phyloP scores from a whole-genome alignment of 2,888 invertebrate species.

The Seira ritae region DNA sequence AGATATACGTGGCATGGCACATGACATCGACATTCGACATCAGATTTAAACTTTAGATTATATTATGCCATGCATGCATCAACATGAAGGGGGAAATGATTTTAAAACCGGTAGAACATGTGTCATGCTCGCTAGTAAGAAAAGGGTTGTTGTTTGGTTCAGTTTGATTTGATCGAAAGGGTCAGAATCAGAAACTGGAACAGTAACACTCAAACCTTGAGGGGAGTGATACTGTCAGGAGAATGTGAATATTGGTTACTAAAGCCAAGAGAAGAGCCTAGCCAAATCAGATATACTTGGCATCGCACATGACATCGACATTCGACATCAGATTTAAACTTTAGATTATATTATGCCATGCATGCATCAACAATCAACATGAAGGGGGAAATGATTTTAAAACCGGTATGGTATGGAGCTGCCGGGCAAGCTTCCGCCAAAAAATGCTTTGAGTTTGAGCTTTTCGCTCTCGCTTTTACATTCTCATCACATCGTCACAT shows the following conservation, averaged over 20 bases:
- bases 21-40: no score
- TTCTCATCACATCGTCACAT: no score
- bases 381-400: not conserved
- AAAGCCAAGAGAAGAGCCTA: no score
- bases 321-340: constrained; percentile 31
- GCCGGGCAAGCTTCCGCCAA: constrained; percentile 1
- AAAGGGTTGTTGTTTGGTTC: no score
- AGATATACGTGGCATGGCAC: not conserved
- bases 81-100: not conserved
- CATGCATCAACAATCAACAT: not conserved
- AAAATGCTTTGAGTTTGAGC: constrained; percentile 4
- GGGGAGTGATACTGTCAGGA: no score
- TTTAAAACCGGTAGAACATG: constrained; percentile 7
- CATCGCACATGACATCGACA: constrained; percentile 25
- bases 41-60: constrained; percentile 30
- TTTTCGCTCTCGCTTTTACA: not conserved
- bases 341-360: constrained; percentile 24
- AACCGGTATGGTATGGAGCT: constrained; percentile 13
- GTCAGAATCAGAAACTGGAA: no score
- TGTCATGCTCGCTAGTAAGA: no score
- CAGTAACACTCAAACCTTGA: not conserved
- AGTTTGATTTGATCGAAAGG: no score
- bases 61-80: constrained; percentile 3
- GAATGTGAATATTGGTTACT: no score
- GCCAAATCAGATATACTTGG: not conserved